Conservation (phyloP, 92 coral and sea anemone species). For the Porites cylindrica region DNA sequence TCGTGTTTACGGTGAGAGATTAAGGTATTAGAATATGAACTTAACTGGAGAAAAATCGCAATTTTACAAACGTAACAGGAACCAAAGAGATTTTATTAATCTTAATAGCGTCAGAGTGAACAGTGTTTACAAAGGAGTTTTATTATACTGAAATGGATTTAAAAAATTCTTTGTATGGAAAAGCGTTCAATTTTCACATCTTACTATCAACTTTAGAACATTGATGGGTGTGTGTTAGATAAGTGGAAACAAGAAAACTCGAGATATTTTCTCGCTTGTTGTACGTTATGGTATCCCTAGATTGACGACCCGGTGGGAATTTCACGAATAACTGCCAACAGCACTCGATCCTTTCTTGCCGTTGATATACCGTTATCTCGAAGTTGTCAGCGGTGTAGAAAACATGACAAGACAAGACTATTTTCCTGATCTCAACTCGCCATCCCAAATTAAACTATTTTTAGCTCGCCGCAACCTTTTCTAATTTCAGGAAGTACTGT, state of each 20-base stretch:
- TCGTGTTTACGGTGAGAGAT: not conserved
- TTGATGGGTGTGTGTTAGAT: not conserved
- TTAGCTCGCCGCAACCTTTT: not conserved
- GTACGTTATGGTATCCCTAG: not conserved
- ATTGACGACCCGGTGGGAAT: not conserved
- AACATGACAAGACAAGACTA: not conserved
- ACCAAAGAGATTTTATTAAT: not conserved
- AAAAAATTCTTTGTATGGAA: not conserved
- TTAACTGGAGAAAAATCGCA: conserved; percentile 6
- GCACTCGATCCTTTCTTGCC: not conserved
- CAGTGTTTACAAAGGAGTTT: not conserved
- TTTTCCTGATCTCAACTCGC: too few relatives aligned
- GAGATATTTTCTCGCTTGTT: not conserved
- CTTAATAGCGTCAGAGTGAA: not conserved
- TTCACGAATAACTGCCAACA: not conserved
- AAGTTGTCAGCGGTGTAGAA: not conserved
- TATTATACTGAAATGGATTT: not conserved
- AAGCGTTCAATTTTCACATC: not conserved
- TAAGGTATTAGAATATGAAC: not conserved
- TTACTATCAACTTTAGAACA: not conserved
- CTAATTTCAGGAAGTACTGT: too few relatives aligned
- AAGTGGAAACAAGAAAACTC: not conserved
- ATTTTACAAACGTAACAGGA: not conserved
- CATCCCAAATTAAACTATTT: not conserved
- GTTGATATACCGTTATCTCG: not conserved